Base-by-base conservation (phyloP, 1,140 invertebrate genomes). In the Scaptomyza graminum region DNA sequence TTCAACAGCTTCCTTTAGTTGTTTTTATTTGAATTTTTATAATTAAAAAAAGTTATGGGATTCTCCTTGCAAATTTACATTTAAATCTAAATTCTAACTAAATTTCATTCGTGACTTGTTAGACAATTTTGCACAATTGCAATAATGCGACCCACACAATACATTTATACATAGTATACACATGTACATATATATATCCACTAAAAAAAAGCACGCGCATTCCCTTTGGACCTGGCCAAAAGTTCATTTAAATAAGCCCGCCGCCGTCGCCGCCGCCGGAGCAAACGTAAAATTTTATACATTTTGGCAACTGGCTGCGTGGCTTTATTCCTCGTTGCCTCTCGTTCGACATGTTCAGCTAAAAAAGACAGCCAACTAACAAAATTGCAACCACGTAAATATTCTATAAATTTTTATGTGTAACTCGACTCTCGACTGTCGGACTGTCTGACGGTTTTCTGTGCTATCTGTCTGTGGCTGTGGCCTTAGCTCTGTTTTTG, bases 401-500 rank as follows among this genome's bases (percentile, higher is more conserved):
- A 77, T 77, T 77, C 64, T 77, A 77, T 77, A 77, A 77, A 77
- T 77, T 77, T 77, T 70, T 70, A 74, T 77, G 74, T 62, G 54
- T 16, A 44, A 44, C 54, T 28, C 34, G n/a, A n/a, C n/a, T 12
- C 22, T 66, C 39, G 59, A 59, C 22, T 49, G 31, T 9, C 22
- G 8, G 46, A 22, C 60, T 15, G 47, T 57, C 72, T 47, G 60
- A 54, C 25, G 39, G 22, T 9, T 55, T 61, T 13, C 16, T 5
- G 52, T 55, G 52, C 8, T 22, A 15, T 25, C 15, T 15, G 25
- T 39, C 51, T 52, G 51, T 52, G 51, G 46, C 13, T 44, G 31
- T 34, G 56, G 41, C 43, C 22, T 41, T 12, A 31, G 22, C 61
- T 56, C 11, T 8, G 31, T 16, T 25, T 25, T 31, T 37, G 9